Conservation (phyloP, 2,888 invertebrate species). For the Hypselothyrea guttata region DNA sequence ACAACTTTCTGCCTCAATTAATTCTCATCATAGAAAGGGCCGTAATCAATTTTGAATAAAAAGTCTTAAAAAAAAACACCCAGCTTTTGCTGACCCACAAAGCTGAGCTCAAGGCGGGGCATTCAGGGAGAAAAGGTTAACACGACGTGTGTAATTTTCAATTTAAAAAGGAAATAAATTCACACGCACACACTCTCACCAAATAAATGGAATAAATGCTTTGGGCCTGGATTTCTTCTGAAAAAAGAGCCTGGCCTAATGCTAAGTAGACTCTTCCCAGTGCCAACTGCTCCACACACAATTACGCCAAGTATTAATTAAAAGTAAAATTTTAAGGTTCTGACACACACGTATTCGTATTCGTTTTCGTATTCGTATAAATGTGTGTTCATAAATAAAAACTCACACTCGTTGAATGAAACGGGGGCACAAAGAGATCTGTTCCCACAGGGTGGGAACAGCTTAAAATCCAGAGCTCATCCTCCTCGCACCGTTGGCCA, state of each 20-base stretch:
- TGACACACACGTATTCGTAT: slow-evolving; percentile 5
- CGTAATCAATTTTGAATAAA: slow-evolving; percentile 60
- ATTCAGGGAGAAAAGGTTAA: slow-evolving; percentile 17
- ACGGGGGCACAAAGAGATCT: slow-evolving; percentile 21
- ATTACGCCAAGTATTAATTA: slow-evolving; percentile 56
- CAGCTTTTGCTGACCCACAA: slow-evolving; percentile 11
- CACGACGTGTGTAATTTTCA: slow-evolving; percentile 33
- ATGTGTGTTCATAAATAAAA: slow-evolving; percentile 66
- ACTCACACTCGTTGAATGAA: slow-evolving; percentile 23
- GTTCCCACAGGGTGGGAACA: slow-evolving; percentile 21
- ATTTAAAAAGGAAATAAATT: slow-evolving; percentile 56
- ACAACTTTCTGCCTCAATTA: slow-evolving; percentile 57
- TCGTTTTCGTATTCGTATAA: slow-evolving; percentile 8
- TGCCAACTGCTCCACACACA: background rate
- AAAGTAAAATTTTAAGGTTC: slow-evolving; percentile 66
- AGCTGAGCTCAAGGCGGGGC: too few species aligned
- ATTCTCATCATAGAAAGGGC: slow-evolving; percentile 63
- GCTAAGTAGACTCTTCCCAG: background rate
- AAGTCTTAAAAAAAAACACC: slow-evolving; percentile 16
- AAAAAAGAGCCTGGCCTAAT: slow-evolving; percentile 4
- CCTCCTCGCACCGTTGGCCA: slow-evolving; percentile 48
- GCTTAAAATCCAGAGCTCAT: slow-evolving; percentile 47
- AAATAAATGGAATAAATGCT: slow-evolving; percentile 58
- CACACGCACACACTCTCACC: slow-evolving; percentile 15
- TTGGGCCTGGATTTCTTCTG: slow-evolving; percentile 30